Evolutionary conservation across 2,113 vertebrate genomes (phyloP).

Genomic region (Hypanus sabinus): DNA sequence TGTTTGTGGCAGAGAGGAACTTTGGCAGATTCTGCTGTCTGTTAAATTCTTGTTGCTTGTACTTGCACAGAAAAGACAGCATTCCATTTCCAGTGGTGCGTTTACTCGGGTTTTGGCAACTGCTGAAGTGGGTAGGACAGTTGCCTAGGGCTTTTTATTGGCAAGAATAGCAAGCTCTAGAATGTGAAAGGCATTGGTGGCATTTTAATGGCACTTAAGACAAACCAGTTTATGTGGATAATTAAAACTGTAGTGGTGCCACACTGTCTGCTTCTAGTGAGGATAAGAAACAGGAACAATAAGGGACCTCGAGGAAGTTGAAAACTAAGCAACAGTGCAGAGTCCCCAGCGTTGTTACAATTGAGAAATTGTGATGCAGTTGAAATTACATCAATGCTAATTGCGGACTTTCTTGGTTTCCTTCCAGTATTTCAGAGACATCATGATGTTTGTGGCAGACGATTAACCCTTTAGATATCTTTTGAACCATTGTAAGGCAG

Average conservation of each 20-base stretch:
- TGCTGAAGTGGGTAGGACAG: constrained; percentile 43
- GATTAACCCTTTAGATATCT: neutral
- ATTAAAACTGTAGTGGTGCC: constrained; percentile 44
- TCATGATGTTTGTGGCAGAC: neutral
- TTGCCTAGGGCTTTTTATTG: constrained; percentile 49
- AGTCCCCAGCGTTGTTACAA: neutral
- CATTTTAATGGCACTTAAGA: constrained; percentile 43
- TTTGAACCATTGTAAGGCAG: neutral
- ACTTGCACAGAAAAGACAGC: constrained; percentile 55
- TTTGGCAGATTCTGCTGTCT: constrained; percentile 56
- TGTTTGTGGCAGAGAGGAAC: constrained; percentile 53
- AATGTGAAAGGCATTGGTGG: constrained; percentile 41
- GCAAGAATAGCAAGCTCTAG: neutral
- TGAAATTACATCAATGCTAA: neutral
- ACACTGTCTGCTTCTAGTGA: constrained; percentile 43
- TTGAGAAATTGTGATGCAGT: neutral
- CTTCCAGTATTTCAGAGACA: neutral
- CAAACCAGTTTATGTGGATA: constrained; percentile 43
- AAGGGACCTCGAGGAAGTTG: neutral
- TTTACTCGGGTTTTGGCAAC: constrained; percentile 46
- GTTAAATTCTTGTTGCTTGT: constrained; percentile 58
- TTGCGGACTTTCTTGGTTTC: neutral
- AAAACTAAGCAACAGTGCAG: neutral
- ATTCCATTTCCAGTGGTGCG: constrained; percentile 53
- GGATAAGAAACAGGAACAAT: neutral